phyloP scores from a whole-genome alignment of 1,140 invertebrate genomes.

The Colletes gigas region DNA sequence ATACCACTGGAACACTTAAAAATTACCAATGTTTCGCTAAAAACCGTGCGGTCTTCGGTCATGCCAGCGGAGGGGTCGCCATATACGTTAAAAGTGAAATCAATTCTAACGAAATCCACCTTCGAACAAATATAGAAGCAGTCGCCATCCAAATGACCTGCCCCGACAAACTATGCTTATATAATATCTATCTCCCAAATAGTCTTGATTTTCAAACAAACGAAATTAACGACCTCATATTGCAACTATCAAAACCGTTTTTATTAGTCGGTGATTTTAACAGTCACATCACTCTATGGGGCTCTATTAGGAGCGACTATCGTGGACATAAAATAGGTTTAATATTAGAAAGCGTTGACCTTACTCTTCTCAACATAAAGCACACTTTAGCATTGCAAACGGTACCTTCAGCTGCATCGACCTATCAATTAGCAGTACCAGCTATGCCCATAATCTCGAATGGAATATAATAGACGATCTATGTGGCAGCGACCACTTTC shows the following conservation, averaged over 20 bases:
- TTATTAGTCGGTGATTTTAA: conserved; percentile 38
- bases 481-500: background rate
- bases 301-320: conserved; percentile 59
- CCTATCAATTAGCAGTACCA: background rate
- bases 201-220: conserved; percentile 38
- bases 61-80: background rate
- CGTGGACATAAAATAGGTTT: conserved; percentile 64
- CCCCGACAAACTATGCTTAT: too few species aligned
- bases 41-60: background rate
- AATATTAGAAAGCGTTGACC: conserved; percentile 57
- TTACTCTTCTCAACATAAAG: conserved; percentile 64
- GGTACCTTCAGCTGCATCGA: conserved; percentile 49
- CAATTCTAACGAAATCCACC: background rate
- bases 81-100: background rate
- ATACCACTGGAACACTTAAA: background rate
- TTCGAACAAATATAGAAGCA: background rate
- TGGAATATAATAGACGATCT: background rate
- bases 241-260: conserved; percentile 54
- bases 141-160: too few species aligned
- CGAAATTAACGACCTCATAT: conserved; percentile 60
- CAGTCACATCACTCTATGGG: conserved; percentile 69
- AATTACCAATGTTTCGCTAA: background rate
- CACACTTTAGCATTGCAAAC: conserved; percentile 58
- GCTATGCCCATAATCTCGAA: background rate
- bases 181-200: too few species aligned